Conservation (phyloP, 2,888 invertebrate genomes). For the Platypus cylindrus region DNA sequence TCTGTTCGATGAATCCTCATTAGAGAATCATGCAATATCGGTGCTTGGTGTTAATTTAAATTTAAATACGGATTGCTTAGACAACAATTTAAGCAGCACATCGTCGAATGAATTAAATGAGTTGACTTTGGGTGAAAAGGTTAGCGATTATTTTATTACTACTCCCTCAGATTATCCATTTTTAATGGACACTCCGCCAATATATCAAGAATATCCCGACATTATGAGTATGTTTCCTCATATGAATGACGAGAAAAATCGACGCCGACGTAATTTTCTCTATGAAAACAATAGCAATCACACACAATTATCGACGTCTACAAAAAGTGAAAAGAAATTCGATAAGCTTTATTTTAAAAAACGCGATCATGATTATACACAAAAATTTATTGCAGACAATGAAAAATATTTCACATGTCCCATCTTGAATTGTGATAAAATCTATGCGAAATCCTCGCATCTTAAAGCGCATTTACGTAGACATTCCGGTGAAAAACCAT, state of each 20-base stretch:
- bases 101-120: conserved; percentile 22
- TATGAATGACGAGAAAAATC: conserved; percentile 31
- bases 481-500: conserved; percentile 57
- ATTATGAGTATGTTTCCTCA: conserved; percentile 31
- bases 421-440: conserved; percentile 59
- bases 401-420: conserved; percentile 55
- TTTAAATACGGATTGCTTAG: conserved; percentile 19
- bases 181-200: conserved; percentile 17
- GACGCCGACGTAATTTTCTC: conserved; percentile 31
- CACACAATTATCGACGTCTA: conserved; percentile 14
- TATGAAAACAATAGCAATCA: conserved; percentile 28
- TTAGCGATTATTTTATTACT: conserved; percentile 22
- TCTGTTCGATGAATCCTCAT: conserved; percentile 11
- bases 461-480: conserved; percentile 77
- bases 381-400: conserved; percentile 23
- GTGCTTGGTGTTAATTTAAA: conserved; percentile 28
- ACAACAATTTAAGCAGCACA: conserved; percentile 18
- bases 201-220: conserved; percentile 15
- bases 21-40: conserved; percentile 20
- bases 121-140: conserved; percentile 18
- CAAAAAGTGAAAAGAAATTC: conserved; percentile 13
- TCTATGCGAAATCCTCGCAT: conserved; percentile 84
- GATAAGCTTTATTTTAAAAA: conserved; percentile 15
- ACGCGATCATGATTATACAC: conserved; percentile 26
- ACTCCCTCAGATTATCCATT: conserved; percentile 20